These are phyloP conservation scores for Xestobium rufovillosum DNA, from an alignment of 2,888 invertebrate genomes.

Conservation along the genomic window DNA sequence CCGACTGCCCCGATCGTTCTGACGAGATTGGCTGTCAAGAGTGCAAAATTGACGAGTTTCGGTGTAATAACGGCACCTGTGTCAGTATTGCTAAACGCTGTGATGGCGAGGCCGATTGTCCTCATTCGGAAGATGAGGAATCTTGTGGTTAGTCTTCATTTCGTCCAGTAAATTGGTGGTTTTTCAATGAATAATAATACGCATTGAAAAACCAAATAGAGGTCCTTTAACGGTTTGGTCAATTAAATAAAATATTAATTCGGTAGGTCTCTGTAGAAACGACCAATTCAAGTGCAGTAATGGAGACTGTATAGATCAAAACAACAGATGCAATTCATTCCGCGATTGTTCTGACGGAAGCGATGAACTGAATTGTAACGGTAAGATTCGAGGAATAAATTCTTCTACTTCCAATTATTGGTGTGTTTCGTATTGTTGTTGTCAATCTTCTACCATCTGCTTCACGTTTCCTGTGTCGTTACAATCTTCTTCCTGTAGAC, in stretches of 20 bases:
- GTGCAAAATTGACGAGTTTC: constrained; percentile 48
- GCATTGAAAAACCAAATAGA: no score
- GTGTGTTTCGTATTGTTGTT: no score
- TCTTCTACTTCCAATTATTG: no score
- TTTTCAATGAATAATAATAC: no score
- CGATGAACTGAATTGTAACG: constrained; percentile 49
- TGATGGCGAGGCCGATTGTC: constrained; percentile 47
- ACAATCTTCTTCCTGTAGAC: background rate
- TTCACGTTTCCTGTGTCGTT: no score
- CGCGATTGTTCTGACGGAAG: constrained; percentile 45
- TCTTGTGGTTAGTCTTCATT: constrained; percentile 44
- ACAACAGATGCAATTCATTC: constrained; percentile 39
- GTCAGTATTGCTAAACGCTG: constrained; percentile 46
- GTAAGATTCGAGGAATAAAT: constrained; percentile 28
- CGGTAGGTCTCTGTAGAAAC: constrained; percentile 34
- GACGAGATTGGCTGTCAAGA: constrained; percentile 71
- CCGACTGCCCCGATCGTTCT: constrained; percentile 72
- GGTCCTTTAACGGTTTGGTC: no score
- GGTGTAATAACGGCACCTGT: constrained; percentile 51
- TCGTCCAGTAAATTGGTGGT: constrained; percentile 12
- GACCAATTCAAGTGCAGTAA: constrained; percentile 49
- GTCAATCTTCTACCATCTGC: no score
- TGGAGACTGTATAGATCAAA: constrained; percentile 46
- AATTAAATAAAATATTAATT: no score
- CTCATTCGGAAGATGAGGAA: constrained; percentile 51